Conservation (phyloP, 2,888 invertebrate genomes). For the Strigamia transsilvanica region DNA sequence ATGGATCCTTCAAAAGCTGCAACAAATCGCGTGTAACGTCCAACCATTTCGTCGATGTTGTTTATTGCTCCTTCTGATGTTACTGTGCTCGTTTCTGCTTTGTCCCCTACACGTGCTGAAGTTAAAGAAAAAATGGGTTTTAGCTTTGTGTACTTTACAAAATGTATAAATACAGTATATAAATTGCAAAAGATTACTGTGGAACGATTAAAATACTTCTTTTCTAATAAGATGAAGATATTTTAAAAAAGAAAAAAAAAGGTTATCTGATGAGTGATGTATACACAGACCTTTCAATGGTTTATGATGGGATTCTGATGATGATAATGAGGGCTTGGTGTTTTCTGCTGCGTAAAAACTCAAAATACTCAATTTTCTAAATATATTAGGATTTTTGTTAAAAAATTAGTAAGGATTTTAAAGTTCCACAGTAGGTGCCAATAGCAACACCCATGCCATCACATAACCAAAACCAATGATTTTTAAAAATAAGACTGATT, state of each 20-base stretch:
- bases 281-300: neutral
- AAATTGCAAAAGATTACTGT: neutral
- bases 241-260: too few relatives aligned
- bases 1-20: conserved; percentile 64
- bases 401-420: neutral
- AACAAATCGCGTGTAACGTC: neutral
- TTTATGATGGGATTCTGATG: conserved; percentile 1
- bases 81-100: neutral
- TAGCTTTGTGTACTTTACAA: too few relatives aligned
- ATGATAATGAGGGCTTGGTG: neutral
- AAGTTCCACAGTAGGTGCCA: conserved; percentile 3
- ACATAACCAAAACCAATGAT: neutral
- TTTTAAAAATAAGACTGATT: neutral
- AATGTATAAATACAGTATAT: too few relatives aligned
- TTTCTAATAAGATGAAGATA: neutral
- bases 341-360: conserved; percentile 9
- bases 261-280: neutral
- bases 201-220: neutral
- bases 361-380: neutral
- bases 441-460: too few relatives aligned
- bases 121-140: neutral
- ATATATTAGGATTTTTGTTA: neutral
- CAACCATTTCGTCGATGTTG: neutral
- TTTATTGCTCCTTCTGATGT: neutral
- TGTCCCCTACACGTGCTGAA: neutral